phyloP scores from a whole-genome alignment of 2,113 vertebrate genomes.

The Morphnarchus princeps region DNA sequence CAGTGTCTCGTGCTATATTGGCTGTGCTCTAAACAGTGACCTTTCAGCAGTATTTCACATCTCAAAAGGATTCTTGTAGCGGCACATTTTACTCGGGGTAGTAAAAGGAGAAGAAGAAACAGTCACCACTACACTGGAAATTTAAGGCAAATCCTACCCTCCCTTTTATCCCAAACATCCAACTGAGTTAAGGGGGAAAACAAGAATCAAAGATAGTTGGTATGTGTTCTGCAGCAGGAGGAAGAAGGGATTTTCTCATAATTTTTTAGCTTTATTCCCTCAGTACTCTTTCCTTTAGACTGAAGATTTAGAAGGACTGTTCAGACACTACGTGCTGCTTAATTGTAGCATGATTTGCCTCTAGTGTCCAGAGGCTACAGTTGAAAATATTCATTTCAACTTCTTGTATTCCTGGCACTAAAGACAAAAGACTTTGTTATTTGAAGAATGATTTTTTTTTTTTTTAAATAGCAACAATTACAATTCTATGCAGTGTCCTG shows the following conservation, averaged over 20 bases:
- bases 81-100: constrained; percentile 11
- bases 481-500: neutral
- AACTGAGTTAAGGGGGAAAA: neutral
- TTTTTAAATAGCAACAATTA: neutral
- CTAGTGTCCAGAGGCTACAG: neutral
- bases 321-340: neutral
- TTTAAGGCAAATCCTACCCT: neutral
- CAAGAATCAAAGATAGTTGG: neutral
- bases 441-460: neutral
- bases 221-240: neutral
- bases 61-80: constrained; percentile 38
- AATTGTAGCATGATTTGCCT: neutral
- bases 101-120: constrained; percentile 1
- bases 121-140: neutral
- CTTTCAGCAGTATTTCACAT: constrained; percentile 53
- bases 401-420: neutral
- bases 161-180: neutral
- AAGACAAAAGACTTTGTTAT: neutral
- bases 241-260: neutral
- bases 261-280: neutral
- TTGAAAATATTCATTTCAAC: neutral
- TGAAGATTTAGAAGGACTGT: neutral
- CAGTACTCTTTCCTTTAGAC: neutral
- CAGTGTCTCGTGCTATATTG: constrained; percentile 8
- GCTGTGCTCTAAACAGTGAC: constrained; percentile 53